These are phyloP conservation scores for Drosophila mayaguana DNA, from an alignment of 2,888 invertebrate genomes.

Conservation along the genomic window DNA sequence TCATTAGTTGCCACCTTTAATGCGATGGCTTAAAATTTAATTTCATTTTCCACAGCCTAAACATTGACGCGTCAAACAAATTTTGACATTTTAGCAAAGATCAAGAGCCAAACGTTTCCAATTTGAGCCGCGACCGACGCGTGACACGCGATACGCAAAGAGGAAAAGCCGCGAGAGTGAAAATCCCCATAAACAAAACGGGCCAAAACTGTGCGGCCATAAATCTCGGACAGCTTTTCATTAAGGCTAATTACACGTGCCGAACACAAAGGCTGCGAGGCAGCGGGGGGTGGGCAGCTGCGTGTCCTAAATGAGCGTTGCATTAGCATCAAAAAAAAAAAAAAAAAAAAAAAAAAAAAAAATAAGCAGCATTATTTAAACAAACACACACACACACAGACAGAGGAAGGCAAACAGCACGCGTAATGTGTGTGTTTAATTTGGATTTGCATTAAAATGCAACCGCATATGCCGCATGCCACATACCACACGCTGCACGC, in stretches of 20 bases:
- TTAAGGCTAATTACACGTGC: constrained; percentile 59
- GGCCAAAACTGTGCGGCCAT: constrained; percentile 41
- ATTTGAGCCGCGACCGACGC: constrained; percentile 29
- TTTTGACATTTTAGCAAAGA: constrained; percentile 64
- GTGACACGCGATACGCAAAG: constrained; percentile 8
- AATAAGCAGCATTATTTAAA: constrained; percentile 65
- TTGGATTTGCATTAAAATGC: constrained; percentile 44
- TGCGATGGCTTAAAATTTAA: constrained; percentile 17
- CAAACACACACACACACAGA: not conserved
- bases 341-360: constrained; percentile 56
- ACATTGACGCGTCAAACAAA: constrained; percentile 36
- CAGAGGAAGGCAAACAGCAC: not conserved
- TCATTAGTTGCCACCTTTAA: constrained; percentile 11
- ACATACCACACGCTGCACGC: constrained; percentile 8
- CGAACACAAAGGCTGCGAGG: not conserved
- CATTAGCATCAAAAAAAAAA: constrained; percentile 51
- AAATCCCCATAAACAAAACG: constrained; percentile 42
- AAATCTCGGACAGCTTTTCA: constrained; percentile 65
- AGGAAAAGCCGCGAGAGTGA: constrained; percentile 6
- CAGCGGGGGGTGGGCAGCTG: not conserved
- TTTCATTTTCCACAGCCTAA: not conserved
- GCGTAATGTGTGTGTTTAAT: constrained; percentile 21
- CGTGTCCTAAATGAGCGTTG: constrained; percentile 26
- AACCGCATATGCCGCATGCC: constrained; percentile 11
- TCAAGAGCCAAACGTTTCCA: constrained; percentile 59